phyloP scores from a whole-genome alignment of 1,140 invertebrate species.

The Oncopeltus fasciatus region DNA sequence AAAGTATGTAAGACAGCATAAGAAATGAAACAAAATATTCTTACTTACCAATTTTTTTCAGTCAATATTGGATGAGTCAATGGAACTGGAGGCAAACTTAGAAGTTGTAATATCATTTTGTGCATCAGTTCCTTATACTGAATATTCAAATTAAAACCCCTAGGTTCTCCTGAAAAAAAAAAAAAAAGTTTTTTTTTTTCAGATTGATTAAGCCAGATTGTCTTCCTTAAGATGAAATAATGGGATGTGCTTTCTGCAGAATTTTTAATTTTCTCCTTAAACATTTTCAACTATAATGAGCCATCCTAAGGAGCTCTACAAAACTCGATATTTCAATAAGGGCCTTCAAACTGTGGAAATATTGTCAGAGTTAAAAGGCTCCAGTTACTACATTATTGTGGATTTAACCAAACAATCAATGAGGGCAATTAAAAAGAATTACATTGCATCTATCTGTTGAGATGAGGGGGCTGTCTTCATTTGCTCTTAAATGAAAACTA shows the following conservation, averaged over 20 bases:
- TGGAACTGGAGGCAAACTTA: constrained; percentile 46
- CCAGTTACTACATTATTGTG: too few species aligned
- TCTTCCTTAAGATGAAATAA: constrained; percentile 11
- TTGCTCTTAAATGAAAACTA: too few species aligned
- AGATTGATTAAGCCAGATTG: not conserved
- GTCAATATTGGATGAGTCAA: constrained; percentile 47
- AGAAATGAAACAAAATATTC: too few species aligned
- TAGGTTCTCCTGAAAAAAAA: constrained; percentile 19
- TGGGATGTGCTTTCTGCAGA: not conserved
- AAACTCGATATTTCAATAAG: too few species aligned
- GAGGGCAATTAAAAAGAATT: too few species aligned
- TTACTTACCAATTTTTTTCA: constrained; percentile 51
- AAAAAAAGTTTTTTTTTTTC: constrained; percentile 25
- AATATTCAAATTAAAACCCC: constrained; percentile 44
- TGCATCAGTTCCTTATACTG: constrained; percentile 47
- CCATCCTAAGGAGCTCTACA: too few species aligned
- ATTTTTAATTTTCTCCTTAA: not conserved
- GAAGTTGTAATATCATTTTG: constrained; percentile 49
- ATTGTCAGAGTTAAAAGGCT: too few species aligned
- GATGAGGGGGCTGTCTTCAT: too few species aligned
- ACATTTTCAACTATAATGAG: not conserved
- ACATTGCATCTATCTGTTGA: too few species aligned
- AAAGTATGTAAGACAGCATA: too few species aligned
- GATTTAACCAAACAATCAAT: too few species aligned
- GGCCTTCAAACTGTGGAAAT: too few species aligned